Evolutionary conservation across 1,140 invertebrate genomes (phyloP).

Genomic region (Anadara kagoshimensis): DNA sequence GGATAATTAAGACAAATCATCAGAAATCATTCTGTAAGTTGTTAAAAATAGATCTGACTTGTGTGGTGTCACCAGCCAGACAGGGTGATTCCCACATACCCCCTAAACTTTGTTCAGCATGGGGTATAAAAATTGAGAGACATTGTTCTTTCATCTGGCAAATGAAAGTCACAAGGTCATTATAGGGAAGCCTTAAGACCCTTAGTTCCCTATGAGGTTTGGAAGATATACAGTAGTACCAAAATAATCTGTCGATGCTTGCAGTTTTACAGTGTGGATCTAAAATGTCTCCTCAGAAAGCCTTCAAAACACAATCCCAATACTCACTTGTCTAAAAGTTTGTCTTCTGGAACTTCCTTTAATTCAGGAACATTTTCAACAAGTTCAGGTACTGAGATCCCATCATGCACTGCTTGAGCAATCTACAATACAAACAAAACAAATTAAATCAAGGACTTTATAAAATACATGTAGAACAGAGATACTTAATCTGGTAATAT

Average conservation of each 20-base stretch:
- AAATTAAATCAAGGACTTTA: background rate
- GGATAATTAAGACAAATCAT: too few species aligned
- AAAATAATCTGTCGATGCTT: too few species aligned
- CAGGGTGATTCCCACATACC: too few species aligned
- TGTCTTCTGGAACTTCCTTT: conserved; percentile 39
- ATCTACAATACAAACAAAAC: conserved; percentile 53
- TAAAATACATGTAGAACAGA: background rate
- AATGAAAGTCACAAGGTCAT: background rate
- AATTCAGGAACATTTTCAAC: conserved; percentile 67
- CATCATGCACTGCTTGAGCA: conserved; percentile 69
- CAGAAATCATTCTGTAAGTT: too few species aligned
- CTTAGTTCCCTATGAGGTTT: too few species aligned
- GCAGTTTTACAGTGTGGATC: too few species aligned
- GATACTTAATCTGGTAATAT: background rate
- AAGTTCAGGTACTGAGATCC: conserved; percentile 54
- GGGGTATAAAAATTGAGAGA: too few species aligned
- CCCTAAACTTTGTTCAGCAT: too few species aligned
- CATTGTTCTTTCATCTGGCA: background rate
- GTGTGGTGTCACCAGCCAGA: too few species aligned
- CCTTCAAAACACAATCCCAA: background rate
- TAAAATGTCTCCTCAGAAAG: background rate
- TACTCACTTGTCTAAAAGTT: conserved; percentile 45
- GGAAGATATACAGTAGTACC: too few species aligned
- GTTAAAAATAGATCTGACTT: too few species aligned
- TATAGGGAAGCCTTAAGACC: background rate